Conservation (phyloP, 2,888 invertebrate species). For the Ctenicera cuprea region DNA sequence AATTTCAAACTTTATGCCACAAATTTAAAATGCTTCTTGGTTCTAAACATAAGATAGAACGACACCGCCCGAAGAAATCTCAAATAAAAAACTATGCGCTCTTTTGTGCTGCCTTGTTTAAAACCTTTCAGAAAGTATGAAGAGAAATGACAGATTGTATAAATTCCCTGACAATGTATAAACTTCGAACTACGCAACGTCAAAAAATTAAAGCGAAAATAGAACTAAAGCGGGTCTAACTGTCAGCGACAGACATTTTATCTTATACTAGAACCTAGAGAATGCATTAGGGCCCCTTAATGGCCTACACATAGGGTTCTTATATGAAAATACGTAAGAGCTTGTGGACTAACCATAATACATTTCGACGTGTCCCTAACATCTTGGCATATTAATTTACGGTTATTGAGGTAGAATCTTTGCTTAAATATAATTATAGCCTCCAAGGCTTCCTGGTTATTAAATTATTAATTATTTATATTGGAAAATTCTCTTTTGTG, state of each 20-base stretch:
- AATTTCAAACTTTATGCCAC: no score
- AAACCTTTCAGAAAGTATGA: no score
- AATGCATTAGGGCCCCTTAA: constrained; percentile 16
- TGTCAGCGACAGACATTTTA: neutral
- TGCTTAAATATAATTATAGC: constrained; percentile 9
- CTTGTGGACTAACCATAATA: constrained; percentile 22
- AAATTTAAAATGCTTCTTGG: no score
- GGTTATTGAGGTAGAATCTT: constrained; percentile 8
- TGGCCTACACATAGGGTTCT: constrained; percentile 6
- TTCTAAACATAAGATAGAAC: no score
- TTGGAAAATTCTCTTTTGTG: neutral
- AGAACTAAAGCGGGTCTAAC: neutral
- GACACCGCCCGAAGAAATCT: no score
- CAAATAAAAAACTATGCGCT: no score
- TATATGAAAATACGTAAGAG: constrained; percentile 20
- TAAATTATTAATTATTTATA: constrained; percentile 2
- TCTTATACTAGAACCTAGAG: neutral
- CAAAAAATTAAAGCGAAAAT: neutral
- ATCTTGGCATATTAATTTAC: constrained; percentile 21
- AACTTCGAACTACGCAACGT: no score
- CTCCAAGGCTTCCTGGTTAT: neutral
- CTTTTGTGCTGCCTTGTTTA: no score
- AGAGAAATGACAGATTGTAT: no score
- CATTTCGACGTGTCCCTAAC: constrained; percentile 22
- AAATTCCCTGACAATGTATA: no score